Evolutionary conservation across 2,113 vertebrate genomes (phyloP), one percentile per base, ranked within the genome.

Genomic region (Chroicocephalus ridibundus): DNA sequence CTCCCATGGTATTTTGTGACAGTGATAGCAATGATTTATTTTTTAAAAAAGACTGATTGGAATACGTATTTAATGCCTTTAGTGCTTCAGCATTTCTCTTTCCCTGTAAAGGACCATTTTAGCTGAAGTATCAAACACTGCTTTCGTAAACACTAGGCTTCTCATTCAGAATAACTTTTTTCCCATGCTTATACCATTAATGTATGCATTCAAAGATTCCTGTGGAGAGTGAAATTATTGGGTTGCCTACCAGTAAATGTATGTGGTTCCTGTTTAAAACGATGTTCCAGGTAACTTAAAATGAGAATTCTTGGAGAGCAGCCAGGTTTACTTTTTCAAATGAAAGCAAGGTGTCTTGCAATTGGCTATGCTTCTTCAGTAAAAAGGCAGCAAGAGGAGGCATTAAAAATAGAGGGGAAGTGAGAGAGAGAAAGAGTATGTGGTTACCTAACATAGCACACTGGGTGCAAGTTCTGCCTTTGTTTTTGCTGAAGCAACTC

Each of bases 251-350:
- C 52, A 78, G 60, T 82, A 93, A 92, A 94, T 75, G 24, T 40
- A 60, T 70, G 55, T 72, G 61, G 55, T 81, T 90, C 64, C 69
- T 81, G 60, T 81, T 83, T 92, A 60, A 94, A 94, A 57, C 0
- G 8, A 83, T 78, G 32, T 93, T 92, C 76, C 64, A 88, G 80
- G 90, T 96, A 96, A 90, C 42, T 68, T 72, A 86, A 95, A 94
- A 78, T 86, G 21, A 90, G 79, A 92, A 86, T 60, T 77, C 46
- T 58, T 83, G 82, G 88, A 92, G 32, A 68, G 29, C 34, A 77
- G 47, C 54, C 79, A 92, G 72, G 34, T 88, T 85, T 93, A 24
- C 32, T 83, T 94, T 94, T 94, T 75, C 26, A 52, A 18, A 44
- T 83, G 60, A 66, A 54, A 77, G 49, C 20, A 58, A 70, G n/a